These are phyloP conservation scores for Fulica atra DNA, from an alignment of 2,113 vertebrate genomes.

Conservation along the genomic window DNA sequence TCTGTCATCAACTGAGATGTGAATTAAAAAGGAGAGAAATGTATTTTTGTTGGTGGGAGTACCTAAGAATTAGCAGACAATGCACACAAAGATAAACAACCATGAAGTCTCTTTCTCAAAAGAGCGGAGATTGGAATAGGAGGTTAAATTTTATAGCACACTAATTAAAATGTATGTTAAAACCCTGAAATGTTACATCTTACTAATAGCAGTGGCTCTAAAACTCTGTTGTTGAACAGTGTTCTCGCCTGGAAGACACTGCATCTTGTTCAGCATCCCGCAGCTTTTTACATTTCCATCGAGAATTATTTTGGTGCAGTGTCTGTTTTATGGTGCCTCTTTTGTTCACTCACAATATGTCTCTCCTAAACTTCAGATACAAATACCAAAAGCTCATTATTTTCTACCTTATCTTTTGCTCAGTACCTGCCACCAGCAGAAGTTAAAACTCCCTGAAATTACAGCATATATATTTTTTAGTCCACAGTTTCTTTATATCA, in stretches of 20 bases:
- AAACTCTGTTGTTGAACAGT: background rate
- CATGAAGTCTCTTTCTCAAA: background rate
- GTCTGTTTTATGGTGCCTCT: slow-evolving; percentile 20
- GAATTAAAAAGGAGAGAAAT: background rate
- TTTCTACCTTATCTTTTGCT: background rate
- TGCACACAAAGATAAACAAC: background rate
- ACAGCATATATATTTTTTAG: background rate
- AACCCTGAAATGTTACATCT: background rate
- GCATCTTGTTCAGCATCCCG: background rate
- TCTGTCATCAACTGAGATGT: background rate
- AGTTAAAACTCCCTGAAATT: background rate
- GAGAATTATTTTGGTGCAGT: background rate
- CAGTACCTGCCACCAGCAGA: background rate
- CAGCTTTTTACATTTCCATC: background rate
- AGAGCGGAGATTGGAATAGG: background rate
- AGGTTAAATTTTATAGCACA: background rate
- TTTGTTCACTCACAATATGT: background rate
- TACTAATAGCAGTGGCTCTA: background rate
- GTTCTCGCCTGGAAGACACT: background rate
- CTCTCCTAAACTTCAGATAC: background rate
- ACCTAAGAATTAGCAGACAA: background rate
- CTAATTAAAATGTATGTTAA: background rate
- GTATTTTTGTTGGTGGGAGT: background rate
- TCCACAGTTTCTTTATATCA: background rate
- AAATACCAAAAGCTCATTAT: slow-evolving; percentile 35